A percentile compares a stretch with the other conserved stretches of the same genome.
Conservation (phyloP, 2,113 vertebrate genomes). For the Stigmatopora nigra region DNA sequence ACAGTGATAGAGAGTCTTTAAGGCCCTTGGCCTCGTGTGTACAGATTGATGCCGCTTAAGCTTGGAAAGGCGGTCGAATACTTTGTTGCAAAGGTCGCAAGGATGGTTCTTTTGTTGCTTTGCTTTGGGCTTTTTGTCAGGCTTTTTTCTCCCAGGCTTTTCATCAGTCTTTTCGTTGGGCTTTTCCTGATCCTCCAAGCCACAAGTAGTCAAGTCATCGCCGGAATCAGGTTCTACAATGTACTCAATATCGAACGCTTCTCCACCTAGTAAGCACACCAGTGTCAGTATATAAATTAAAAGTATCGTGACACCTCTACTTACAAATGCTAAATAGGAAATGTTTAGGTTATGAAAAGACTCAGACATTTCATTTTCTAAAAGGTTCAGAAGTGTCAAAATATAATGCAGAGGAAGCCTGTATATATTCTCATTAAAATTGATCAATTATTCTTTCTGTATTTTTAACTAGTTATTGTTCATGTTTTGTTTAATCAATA, state of each 20-base stretch:
- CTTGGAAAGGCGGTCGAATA: constrained; percentile 52
- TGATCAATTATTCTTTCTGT: too few species aligned
- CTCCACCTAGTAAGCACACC: background rate
- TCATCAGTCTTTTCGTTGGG: background rate
- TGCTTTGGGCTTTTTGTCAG: constrained; percentile 1
- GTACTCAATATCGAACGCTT: constrained; percentile 7
- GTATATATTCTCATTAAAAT: too few species aligned
- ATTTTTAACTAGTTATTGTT: too few species aligned
- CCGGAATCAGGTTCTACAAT: background rate
- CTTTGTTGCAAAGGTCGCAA: constrained; percentile 47
- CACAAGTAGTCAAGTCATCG: background rate
- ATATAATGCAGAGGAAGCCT: too few species aligned
- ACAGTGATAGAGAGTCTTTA: constrained; percentile 31
- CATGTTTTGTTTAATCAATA: too few species aligned
- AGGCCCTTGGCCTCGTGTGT: constrained; percentile 24
- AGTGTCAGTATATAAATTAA: background rate
- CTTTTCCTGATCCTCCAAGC: background rate
- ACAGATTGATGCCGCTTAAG: constrained; percentile 48
- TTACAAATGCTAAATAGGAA: too few species aligned
- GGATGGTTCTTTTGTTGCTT: constrained; percentile 24
- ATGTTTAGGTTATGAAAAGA: too few species aligned
- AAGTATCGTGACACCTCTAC: background rate
- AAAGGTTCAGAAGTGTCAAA: too few species aligned
- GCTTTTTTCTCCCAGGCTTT: too few species aligned
- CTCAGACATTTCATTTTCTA: too few species aligned